Evolutionary conservation across 2,797 vertebrate species (phyloP).

Genomic region (Pangasius sanitwongsei): DNA sequence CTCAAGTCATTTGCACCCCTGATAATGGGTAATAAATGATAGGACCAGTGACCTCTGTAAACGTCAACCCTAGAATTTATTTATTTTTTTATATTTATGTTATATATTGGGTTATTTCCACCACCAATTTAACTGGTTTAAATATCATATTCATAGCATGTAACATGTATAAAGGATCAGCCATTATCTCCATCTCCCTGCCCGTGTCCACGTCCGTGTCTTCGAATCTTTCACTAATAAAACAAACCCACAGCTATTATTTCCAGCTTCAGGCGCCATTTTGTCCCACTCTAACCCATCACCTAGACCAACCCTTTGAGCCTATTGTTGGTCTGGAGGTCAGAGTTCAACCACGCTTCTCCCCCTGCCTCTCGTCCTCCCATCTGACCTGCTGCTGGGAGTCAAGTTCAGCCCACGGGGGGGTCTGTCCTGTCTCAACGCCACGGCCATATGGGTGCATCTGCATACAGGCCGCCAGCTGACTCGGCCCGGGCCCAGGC

Average conservation of each 20-base stretch:
- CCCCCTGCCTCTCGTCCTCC: slow-evolving; percentile 59
- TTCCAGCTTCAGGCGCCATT: not conserved
- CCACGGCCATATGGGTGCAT: slow-evolving; percentile 78
- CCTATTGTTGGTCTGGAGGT: slow-evolving; percentile 52
- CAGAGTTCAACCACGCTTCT: slow-evolving; percentile 64
- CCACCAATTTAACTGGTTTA: not conserved
- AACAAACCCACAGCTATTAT: not conserved
- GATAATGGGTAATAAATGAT: not conserved
- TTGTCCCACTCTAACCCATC: slow-evolving; percentile 58
- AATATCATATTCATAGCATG: not conserved
- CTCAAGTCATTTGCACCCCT: not conserved
- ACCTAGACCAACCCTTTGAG: slow-evolving; percentile 59
- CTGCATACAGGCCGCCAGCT: slow-evolving; percentile 73
- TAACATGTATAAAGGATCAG: not conserved
- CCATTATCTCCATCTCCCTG: not conserved
- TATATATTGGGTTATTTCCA: not conserved
- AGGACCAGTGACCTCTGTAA: not conserved
- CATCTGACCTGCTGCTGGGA: slow-evolving; percentile 72
- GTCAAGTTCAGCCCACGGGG: slow-evolving; percentile 79
- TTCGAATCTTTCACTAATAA: not conserved
- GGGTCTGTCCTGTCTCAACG: slow-evolving; percentile 72
- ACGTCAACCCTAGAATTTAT: not conserved
- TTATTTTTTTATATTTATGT: not conserved
- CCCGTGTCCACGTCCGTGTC: too few species aligned
- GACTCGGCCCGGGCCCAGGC: slow-evolving; percentile 58